Percentiles rank a stretch among this genome's conserved stretches.
phyloP scores from a whole-genome alignment of 2,888 invertebrate species.

The Leucophenga montana region DNA sequence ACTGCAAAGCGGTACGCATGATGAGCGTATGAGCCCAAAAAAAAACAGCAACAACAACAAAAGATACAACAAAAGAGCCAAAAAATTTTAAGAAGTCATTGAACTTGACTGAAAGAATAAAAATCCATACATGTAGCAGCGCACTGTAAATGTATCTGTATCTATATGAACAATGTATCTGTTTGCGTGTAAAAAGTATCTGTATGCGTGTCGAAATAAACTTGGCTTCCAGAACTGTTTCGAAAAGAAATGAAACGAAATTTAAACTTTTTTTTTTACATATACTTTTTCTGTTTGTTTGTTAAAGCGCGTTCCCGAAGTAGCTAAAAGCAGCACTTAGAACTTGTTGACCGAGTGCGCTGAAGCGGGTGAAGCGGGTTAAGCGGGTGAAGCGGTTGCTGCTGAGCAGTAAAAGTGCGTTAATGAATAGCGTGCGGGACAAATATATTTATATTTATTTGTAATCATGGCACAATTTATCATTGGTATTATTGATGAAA shows the following conservation, averaged over 20 bases:
- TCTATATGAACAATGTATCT: conserved; percentile 16
- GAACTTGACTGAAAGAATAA: conserved; percentile 55
- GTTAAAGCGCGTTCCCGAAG: neutral
- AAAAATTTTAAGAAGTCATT: conserved; percentile 66
- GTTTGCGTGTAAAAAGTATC: conserved; percentile 1
- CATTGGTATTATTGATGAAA: conserved; percentile 6
- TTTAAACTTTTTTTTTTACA: neutral
- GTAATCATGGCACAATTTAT: conserved; percentile 18
- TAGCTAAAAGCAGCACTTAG: neutral
- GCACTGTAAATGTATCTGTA: conserved; percentile 20
- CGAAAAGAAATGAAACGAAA: conserved; percentile 26
- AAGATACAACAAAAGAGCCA: conserved; percentile 41
- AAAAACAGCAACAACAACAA: conserved; percentile 55
- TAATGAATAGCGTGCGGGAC: neutral
- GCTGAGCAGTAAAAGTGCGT: neutral
- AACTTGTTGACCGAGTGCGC: neutral
- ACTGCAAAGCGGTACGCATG: conserved; percentile 42
- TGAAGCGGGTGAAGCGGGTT: neutral
- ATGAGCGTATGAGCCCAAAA: too few species aligned
- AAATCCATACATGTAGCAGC: conserved; percentile 46
- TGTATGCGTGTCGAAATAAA: too few species aligned
- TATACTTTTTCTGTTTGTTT: neutral
- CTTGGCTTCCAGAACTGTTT: conserved; percentile 6
- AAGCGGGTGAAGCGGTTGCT: too few species aligned
- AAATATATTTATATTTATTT: neutral